Percentiles rank a stretch among this genome's conserved stretches.
Conservation (phyloP, 1,140 invertebrate genomes). For the Penaeus japonicus region DNA sequence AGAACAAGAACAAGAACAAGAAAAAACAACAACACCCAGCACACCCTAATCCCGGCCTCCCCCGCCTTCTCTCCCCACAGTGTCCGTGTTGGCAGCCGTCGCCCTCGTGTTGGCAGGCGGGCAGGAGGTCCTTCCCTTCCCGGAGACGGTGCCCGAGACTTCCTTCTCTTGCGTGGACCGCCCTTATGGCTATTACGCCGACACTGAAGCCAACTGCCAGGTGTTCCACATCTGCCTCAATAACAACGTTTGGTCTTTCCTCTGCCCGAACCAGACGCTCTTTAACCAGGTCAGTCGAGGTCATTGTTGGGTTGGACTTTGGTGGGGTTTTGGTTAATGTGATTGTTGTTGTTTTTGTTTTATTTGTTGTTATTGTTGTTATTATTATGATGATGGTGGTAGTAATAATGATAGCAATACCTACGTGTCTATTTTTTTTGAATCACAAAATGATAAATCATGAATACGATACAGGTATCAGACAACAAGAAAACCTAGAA, state of each 20-base stretch:
- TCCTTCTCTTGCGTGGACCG: not conserved
- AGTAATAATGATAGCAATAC: no score
- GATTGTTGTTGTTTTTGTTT: not conserved
- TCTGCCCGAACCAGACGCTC: slow-evolving; percentile 65
- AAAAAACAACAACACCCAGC: no score
- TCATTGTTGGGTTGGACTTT: no score
- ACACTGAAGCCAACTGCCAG: slow-evolving; percentile 54
- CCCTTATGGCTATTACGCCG: slow-evolving; percentile 10
- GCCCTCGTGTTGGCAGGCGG: not conserved
- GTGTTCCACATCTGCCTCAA: slow-evolving; percentile 64
- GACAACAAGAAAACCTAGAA: no score
- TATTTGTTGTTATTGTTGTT: not conserved
- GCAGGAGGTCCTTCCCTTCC: not conserved
- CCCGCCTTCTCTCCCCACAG: no score
- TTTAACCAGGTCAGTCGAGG: slow-evolving; percentile 62
- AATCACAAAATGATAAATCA: no score
- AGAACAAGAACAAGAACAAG: no score
- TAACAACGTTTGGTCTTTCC: slow-evolving; percentile 62
- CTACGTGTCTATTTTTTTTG: no score
- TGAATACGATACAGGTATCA: no score
- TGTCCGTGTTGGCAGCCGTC: no score
- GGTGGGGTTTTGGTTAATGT: slow-evolving; percentile 53
- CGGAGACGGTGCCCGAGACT: not conserved
- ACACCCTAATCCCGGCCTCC: no score
- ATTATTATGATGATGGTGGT: not conserved